Evolutionary conservation across 2,888 invertebrate genomes (phyloP), one percentile per base, ranked within the genome.

Genomic region (Apotomis betuletana): DNA sequence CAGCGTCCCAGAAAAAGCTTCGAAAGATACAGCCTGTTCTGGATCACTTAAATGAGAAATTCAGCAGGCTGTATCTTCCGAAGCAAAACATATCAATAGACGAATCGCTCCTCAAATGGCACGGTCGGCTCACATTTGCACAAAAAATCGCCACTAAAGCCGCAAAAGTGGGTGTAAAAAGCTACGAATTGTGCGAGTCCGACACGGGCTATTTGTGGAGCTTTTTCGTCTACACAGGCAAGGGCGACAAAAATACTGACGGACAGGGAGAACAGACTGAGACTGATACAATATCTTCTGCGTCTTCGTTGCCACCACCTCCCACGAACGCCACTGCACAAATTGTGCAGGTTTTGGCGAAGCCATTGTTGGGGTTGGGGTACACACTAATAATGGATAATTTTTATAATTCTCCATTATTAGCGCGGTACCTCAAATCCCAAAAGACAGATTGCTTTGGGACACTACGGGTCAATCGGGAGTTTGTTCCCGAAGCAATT

Each of bases 321-420:
- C 59, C n/a, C 12, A 41, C 41, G 13, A 38, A 59, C 44, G 44
- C 44, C 44, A 44, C 44, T 6, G 5, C 44, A 8, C 59, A 49
- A 27, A 49, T 49, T 49, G 46, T 61, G 27, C 61, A 61, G n/a
- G 10, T 15, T 15, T 49, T 61, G 46, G 61, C 49, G 4, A 49
- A 61, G 27, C 49, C 61, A 12, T 49, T 61, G 10, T 27, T 61
- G 0, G 49, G 27, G 8, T 10, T 27, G 6, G 49, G 49, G 3
- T 59, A 59, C 46, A 61, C 61, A 15, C 61, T 61, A 27, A 8
- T 49, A 51, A 51, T 62, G 36, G 62, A 51, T n/a, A 51, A 51
- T 36, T 62, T 27, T 27, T 27, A 27, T 27, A 27, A 27, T 27
- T 27, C 27, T 27, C 27, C 27, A 27, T 27, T 27, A 27, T 27